Evolutionary conservation across 2,888 invertebrate genomes (phyloP), one percentile per base, ranked within the genome.

Genomic region (Artemia sinica): DNA sequence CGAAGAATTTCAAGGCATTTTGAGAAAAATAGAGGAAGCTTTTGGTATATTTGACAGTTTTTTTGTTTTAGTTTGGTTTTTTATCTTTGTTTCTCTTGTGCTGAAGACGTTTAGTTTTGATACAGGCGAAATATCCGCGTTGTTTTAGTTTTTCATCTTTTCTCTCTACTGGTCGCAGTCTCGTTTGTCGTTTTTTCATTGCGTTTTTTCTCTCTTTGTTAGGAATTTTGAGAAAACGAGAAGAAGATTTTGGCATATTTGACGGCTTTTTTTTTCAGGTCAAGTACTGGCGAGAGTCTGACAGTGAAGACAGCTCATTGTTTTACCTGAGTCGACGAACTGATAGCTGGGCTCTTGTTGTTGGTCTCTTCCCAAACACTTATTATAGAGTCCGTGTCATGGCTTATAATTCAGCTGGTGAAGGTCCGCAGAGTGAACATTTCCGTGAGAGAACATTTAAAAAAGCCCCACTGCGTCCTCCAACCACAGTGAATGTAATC

Each of bases 331-430:
- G 91, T 11, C 84, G 92, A 71, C 87, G 87, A 2, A 89, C 87
- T 1, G 83, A 86, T 68, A 85, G 89, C 69, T 88, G 89, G 86
- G 91, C 94, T 0, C 81, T 93, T 3, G 89, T 97, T 75, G 93
- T 96, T 12, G 96, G 95, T 73, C 80, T 97, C 67, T 86, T 89
- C 74, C 91, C 94, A 0, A 88, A 95, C 77, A 92, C 89, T 0
- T 89, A 92, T 76, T 97, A 97, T 79, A 87, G 83, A 75, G 91
- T 96, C 0, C 91, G 92, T 81, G 88, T 91, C 2, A 94, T 95
- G 91, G 94, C 91, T 0, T 95, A 91, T 76, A 96, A 96, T 80
- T 85, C 89, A 0, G 96, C 95, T 6, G 96, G 96, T 2, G 93
- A 93, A 78, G 95, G 95, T 6, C 91, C 93, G 0, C 94, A 95